Evolutionary conservation across 1,140 invertebrate species (phyloP), one percentile per base, ranked within the genome.

Genomic region (Solenopsis fugax): DNA sequence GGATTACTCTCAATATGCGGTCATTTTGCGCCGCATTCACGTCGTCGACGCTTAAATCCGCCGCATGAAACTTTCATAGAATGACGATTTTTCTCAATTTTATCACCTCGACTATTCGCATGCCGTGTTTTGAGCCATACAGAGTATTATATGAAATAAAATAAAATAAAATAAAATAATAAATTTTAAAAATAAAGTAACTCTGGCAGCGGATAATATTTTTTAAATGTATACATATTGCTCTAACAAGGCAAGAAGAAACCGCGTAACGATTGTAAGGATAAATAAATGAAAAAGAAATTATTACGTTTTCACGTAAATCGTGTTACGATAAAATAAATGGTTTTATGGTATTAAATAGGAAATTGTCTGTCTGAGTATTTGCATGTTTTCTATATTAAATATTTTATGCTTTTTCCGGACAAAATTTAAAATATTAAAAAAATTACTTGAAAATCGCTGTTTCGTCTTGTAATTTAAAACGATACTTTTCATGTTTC

Each of bases 1-100:
- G 76, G 76, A 78, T 78, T 78, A 78, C 41, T 78, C 60, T 78
- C 76, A 65, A 78, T 78, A 78, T 13, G 58, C 76, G 41, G 45
- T 48, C 76, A 65, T 78, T 78, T 78, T 7, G 73, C 18, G 37
- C 9, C 54, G 54, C 54, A 45, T 34, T 76, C 37, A 24, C 41
- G 75, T 24, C 29, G 6, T 9, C 52, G 45, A 16, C 54, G 54
- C n/a, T 60, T 34, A 60, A 76, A 76, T 76, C 60, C 24, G 54
- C n/a, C 54, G 72, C 13, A 24, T 45, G 54, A 75, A 75, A 75
- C 34, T 75, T 75, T 60, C n/a, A 75, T 24, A 73, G 29, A 58
- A 75, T 16, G n/a, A 12, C 37, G 54, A 41, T 75, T 24, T 75
- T 75, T 41, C n/a, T 75, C 54, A 60, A 58, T 75, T 75, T 75